These are phyloP conservation scores for Parasteatoda tepidariorum DNA, from an alignment of 1,140 invertebrate species.

Conservation along the genomic window DNA sequence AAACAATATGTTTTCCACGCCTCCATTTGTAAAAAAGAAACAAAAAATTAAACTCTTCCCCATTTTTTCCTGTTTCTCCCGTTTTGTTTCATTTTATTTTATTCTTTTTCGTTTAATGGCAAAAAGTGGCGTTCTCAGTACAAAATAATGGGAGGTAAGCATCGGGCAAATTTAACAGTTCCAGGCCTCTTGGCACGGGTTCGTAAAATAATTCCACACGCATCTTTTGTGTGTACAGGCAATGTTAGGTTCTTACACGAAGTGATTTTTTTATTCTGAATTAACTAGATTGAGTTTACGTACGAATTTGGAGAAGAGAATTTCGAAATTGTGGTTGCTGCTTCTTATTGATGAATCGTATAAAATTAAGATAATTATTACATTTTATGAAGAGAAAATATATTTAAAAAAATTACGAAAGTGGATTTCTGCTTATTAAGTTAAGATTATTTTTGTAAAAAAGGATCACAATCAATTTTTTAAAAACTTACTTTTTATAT, in stretches of 20 bases:
- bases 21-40: neutral
- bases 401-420: no score
- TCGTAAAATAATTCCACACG: neutral
- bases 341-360: no score
- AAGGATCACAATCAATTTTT: no score
- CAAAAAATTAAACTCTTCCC: neutral
- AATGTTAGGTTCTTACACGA: neutral
- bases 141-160: neutral
- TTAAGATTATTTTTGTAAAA: no score
- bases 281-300: neutral
- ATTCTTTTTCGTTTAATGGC: neutral
- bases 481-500: no score
- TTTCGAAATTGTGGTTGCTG: no score
- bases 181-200: neutral
- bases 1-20: constrained; percentile 16
- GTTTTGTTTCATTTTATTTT: neutral
- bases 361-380: no score
- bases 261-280: neutral
- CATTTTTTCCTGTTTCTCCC: neutral
- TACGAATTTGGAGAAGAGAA: no score
- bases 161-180: no score
- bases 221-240: neutral
- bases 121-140: neutral
- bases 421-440: no score
- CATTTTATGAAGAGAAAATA: no score